phyloP scores from a whole-genome alignment of 2,113 vertebrate genomes.

The Sapayoa aenigma region DNA sequence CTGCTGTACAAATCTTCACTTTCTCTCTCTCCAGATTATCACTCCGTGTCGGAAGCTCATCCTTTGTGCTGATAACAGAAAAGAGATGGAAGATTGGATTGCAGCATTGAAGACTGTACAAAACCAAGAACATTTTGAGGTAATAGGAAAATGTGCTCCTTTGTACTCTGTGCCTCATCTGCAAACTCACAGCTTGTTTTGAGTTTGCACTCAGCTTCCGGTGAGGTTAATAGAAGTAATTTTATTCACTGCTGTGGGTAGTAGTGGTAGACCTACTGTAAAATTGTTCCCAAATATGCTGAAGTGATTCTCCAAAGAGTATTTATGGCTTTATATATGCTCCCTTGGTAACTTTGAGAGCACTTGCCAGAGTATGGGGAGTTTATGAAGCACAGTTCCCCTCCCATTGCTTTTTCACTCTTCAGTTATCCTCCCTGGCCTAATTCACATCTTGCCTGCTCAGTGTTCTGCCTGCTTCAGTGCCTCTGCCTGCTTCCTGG shows the following conservation, averaged over 20 bases:
- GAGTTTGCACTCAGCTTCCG: not conserved
- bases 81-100: slow-evolving; percentile 99
- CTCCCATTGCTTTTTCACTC: not conserved
- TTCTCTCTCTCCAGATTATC: slow-evolving; percentile 82
- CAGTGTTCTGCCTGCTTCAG: not conserved
- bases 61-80: slow-evolving; percentile 94
- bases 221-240: not conserved
- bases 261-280: not conserved
- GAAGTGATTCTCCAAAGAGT: not conserved
- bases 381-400: not conserved
- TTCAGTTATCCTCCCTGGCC: not conserved
- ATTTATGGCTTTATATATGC: not conserved
- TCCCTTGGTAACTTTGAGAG: not conserved
- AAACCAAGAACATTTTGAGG: slow-evolving; percentile 94
- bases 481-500: not conserved
- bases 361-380: not conserved
- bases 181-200: not conserved
- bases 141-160: slow-evolving; percentile 26
- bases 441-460: not conserved
- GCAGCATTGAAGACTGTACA: slow-evolving; percentile 89
- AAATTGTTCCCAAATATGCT: not conserved
- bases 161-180: not conserved
- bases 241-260: not conserved
- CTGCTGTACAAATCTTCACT: not conserved
- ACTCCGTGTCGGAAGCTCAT: slow-evolving; percentile 93